phyloP scores from a whole-genome alignment of 2,888 invertebrate species.

The Megamerina dolium region DNA sequence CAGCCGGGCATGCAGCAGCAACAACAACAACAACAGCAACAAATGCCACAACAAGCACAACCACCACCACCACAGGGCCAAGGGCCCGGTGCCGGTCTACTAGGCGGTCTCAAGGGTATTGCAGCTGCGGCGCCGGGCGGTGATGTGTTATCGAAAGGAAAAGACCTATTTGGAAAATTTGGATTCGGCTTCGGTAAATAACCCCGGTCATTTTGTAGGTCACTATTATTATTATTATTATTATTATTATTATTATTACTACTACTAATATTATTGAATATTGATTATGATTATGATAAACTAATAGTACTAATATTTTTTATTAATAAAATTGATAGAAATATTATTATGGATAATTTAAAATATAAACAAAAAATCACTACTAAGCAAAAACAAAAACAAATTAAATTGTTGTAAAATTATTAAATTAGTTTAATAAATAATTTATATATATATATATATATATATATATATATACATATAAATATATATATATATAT shows the following conservation, averaged over 20 bases:
- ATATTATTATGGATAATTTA: slow-evolving; percentile 23
- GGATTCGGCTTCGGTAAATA: slow-evolving; percentile 84
- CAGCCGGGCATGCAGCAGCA: slow-evolving; percentile 35
- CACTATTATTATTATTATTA: slow-evolving; percentile 41
- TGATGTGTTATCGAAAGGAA: slow-evolving; percentile 86
- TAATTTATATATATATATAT: no score
- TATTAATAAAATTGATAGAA: slow-evolving; percentile 42
- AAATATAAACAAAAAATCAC: slow-evolving; percentile 9
- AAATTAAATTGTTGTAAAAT: slow-evolving; percentile 37
- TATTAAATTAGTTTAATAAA: no score
- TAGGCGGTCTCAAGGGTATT: slow-evolving; percentile 83
- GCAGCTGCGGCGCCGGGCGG: slow-evolving; percentile 82
- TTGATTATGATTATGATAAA: slow-evolving; percentile 23
- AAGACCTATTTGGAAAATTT: slow-evolving; percentile 75
- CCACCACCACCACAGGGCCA: slow-evolving; percentile 44
- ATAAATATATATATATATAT: no score
- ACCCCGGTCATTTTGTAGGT: slow-evolving; percentile 49
- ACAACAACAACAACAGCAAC: slow-evolving; percentile 41
- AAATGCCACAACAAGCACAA: slow-evolving; percentile 48
- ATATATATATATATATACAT: no score
- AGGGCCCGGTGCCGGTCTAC: slow-evolving; percentile 72
- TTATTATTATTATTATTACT: slow-evolving; percentile 30
- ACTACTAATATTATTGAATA: slow-evolving; percentile 32
- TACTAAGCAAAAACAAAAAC: slow-evolving; percentile 14
- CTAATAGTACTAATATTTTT: slow-evolving; percentile 38